A percentile compares a stretch with the other conserved stretches of the same genome.
Conservation (phyloP, 2,113 vertebrate species). For the Lota lota region DNA sequence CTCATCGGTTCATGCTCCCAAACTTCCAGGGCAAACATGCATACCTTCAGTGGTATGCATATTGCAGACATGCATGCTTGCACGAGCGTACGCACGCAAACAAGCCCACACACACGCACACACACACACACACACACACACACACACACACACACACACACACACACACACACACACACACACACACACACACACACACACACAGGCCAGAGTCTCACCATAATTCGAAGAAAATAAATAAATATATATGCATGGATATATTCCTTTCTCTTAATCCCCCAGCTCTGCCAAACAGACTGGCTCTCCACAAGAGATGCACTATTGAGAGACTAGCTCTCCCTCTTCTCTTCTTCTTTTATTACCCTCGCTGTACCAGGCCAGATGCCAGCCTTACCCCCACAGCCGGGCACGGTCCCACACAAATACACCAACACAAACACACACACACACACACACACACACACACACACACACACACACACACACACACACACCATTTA, state of each 20-base stretch:
- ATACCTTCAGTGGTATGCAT: too few relatives aligned
- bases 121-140: constrained; percentile 17
- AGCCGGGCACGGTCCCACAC: constrained; percentile 59
- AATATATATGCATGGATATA: constrained; percentile 25
- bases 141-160: neutral
- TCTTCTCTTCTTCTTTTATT: constrained; percentile 73
- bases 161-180: constrained; percentile 1
- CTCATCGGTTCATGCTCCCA: too few relatives aligned
- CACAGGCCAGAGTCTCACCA: constrained; percentile 26
- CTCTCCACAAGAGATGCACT: constrained; percentile 65
- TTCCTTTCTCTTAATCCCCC: constrained; percentile 41
- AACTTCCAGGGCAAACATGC: too few relatives aligned
- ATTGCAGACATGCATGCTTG: neutral
- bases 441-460: too few relatives aligned
- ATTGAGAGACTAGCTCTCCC: constrained; percentile 67
- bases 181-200: constrained; percentile 1
- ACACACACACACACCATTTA: too few relatives aligned
- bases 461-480: too few relatives aligned
- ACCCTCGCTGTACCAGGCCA: constrained; percentile 70
- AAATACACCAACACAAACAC: too few relatives aligned
- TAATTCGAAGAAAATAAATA: too few relatives aligned
- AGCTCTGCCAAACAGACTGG: constrained; percentile 47
- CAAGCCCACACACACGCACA: constrained; percentile 15
- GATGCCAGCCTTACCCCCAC: constrained; percentile 73
- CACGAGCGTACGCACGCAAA: neutral